Evolutionary conservation across 2,888 invertebrate genomes (phyloP), one percentile per base, ranked within the genome.

Genomic region (Disparrhopalites patrizii): DNA sequence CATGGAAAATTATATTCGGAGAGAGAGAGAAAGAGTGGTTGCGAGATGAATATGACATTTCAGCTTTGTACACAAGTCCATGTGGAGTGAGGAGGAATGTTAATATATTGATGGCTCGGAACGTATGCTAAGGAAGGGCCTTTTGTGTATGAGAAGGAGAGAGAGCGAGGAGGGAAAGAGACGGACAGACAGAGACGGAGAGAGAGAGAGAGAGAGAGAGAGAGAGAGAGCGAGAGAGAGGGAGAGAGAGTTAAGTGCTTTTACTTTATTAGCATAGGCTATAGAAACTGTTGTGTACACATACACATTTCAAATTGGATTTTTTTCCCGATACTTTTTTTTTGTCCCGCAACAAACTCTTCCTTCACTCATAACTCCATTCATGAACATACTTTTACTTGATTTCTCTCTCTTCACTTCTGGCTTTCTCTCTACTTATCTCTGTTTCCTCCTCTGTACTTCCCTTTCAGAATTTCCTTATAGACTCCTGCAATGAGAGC

Each of bases 11-110:
- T 51, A 51, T n/a, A n/a, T 51, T 51, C 51, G 25, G 18, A 23
- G 67, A 66, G 56, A 62, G 20, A 4, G 43, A 10, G 43, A n/a
- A 20, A 20, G n/a, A n/a, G 4, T 20, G 8, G 8, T 15, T 43
- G 43, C 36, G 66, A 67, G 65, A 55, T 67, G 56, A 55, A 50
- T 67, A 65, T 69, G 69, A 69, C 69, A 67, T 65, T 66, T 63
- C 54, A 61, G 54, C 61, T 28, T n/a, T n/a, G n/a, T n/a, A n/a
- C n/a, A n/a, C n/a, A n/a, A n/a, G n/a, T n/a, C n/a, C n/a, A n/a
- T n/a, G n/a, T n/a, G n/a, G n/a, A n/a, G n/a, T n/a, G n/a, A n/a
- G n/a, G n/a, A n/a, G n/a, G n/a, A n/a, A n/a, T n/a, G n/a, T n/a
- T n/a, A n/a, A n/a, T n/a, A n/a, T n/a, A n/a, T n/a, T n/a, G n/a